Conservation (phyloP, 2,113 vertebrate species). For the Rhipidura dahli region DNA sequence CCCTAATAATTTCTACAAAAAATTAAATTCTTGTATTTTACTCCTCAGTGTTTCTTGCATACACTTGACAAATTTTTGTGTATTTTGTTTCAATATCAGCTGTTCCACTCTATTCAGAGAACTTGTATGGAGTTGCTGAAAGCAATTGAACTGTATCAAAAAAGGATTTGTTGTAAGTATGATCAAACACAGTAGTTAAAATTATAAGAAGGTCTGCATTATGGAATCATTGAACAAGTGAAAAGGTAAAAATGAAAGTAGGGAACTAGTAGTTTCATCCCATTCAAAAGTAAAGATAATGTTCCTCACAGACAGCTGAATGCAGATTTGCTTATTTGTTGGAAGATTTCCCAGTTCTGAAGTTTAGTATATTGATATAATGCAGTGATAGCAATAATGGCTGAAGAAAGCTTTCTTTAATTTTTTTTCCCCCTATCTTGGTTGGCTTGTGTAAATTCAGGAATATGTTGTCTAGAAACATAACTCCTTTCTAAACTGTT, state of each 20-base stretch:
- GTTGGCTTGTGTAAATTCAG: background rate
- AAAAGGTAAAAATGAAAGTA: background rate
- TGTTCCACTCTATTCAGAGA: constrained; percentile 97
- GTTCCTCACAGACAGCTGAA: background rate
- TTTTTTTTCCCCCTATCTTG: background rate
- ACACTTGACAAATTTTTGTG: background rate
- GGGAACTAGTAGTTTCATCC: background rate
- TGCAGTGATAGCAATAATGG: background rate
- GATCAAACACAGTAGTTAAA: background rate
- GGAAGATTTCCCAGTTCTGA: background rate
- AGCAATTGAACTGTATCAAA: constrained; percentile 95
- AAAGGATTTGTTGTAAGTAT: constrained; percentile 92
- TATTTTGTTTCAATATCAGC: constrained; percentile 72
- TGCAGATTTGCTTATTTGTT: background rate
- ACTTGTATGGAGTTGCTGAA: constrained; percentile 98
- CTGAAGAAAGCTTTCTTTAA: background rate
- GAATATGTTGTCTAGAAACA: background rate
- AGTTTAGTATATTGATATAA: background rate
- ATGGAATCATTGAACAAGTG: background rate
- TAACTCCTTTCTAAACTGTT: background rate
- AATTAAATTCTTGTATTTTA: background rate
- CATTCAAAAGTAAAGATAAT: background rate
- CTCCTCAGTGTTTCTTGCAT: background rate
- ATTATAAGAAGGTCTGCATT: background rate
- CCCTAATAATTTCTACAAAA: background rate